These are phyloP conservation scores for Acanthopleura granulata DNA, from an alignment of 2,888 invertebrate species.

Conservation along the genomic window DNA sequence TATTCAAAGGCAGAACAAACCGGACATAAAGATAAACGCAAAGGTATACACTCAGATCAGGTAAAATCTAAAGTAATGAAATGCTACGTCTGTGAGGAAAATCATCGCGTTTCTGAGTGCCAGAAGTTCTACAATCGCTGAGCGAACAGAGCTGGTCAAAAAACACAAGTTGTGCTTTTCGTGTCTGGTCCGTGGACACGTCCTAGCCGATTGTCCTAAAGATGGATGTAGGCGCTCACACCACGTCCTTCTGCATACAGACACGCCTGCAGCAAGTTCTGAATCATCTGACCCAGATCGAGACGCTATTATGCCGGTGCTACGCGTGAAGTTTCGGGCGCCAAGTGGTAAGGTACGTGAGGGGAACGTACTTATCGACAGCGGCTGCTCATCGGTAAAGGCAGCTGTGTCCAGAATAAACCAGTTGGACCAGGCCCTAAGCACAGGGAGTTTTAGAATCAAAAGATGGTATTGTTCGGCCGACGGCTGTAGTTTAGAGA, in stretches of 20 bases:
- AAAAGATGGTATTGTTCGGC: slow-evolving; percentile 20
- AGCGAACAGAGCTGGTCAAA: background rate
- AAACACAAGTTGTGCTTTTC: slow-evolving; percentile 23
- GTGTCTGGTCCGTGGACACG: background rate
- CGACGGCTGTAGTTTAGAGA: background rate
- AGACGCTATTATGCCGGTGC: slow-evolving; percentile 21
- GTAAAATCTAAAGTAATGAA: background rate
- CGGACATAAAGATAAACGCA: background rate
- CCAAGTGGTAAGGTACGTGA: slow-evolving; percentile 2
- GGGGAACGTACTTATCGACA: slow-evolving; percentile 12
- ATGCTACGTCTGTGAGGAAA: too few species aligned
- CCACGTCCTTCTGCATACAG: slow-evolving; percentile 20
- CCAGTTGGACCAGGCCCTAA: slow-evolving; percentile 18
- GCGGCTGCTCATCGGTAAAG: background rate
- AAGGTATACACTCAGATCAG: background rate
- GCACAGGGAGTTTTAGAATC: slow-evolving; percentile 21
- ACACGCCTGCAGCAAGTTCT: slow-evolving; percentile 13
- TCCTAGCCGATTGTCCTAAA: slow-evolving; percentile 6
- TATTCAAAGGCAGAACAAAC: background rate
- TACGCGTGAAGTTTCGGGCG: slow-evolving; percentile 12
- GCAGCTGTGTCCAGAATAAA: background rate
- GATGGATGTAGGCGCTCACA: slow-evolving; percentile 21
- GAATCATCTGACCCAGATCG: slow-evolving; percentile 7
- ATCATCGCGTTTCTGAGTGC: slow-evolving; percentile 22
- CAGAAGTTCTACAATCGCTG: background rate